Evolutionary conservation across 2,797 vertebrate genomes (phyloP).

Genomic region (Anguilla anguilla): DNA sequence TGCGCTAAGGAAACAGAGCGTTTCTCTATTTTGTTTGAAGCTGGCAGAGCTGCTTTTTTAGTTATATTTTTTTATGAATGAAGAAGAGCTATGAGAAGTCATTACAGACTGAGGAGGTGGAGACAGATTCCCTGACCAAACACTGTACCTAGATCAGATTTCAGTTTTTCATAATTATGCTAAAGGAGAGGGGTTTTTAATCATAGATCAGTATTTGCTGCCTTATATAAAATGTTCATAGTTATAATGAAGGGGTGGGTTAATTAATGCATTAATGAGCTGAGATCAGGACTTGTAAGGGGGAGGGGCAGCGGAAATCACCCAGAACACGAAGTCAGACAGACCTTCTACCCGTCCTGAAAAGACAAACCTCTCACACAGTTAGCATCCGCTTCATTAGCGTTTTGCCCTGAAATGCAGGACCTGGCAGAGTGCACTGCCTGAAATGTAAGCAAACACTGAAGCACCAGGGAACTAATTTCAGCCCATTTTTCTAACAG

Average conservation of each 20-base stretch:
- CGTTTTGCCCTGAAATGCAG: not conserved
- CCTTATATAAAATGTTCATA: constrained; percentile 54
- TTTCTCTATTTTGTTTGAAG: not conserved
- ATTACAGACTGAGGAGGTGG: constrained; percentile 3
- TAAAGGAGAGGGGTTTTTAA: constrained; percentile 60
- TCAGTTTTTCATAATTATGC: constrained; percentile 30
- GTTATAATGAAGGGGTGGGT: not conserved
- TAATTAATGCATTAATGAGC: not conserved
- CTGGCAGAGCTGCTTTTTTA: not conserved
- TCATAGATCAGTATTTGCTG: constrained; percentile 46
- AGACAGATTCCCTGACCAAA: not conserved
- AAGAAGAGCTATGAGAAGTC: not conserved
- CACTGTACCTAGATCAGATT: not conserved
- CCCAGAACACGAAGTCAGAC: not conserved
- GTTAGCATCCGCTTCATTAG: not conserved
- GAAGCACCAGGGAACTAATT: not conserved
- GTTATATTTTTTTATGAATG: not conserved
- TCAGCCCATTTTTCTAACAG: not conserved
- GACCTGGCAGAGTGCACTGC: not conserved
- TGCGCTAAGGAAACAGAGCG: not conserved
- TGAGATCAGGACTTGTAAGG: not conserved
- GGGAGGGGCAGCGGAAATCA: not conserved
- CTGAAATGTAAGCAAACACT: not conserved
- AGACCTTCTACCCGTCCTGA: not conserved
- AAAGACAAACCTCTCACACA: not conserved